Evolutionary conservation across 2,113 vertebrate species (phyloP).

Genomic region (Callopanchax toddi): DNA sequence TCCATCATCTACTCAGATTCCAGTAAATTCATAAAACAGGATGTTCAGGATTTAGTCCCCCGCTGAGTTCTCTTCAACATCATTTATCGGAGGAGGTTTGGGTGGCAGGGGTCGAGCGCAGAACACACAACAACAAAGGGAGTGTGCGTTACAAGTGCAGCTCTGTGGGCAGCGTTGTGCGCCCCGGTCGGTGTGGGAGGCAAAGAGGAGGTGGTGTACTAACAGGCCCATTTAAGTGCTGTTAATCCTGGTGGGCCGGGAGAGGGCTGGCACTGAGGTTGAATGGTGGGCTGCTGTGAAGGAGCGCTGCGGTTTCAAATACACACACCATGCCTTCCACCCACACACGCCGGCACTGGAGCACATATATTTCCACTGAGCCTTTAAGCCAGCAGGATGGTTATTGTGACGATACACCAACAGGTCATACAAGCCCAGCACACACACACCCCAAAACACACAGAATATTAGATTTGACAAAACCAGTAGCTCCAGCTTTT

Average conservation of each 20-base stretch:
- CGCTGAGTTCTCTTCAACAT: conserved; percentile 56
- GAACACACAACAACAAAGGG: conserved; percentile 66
- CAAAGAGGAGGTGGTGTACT: conserved; percentile 60
- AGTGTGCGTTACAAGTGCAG: conserved; percentile 39
- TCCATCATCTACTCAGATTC: conserved; percentile 47
- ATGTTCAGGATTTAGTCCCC: conserved; percentile 70
- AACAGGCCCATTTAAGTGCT: conserved; percentile 75
- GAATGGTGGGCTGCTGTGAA: conserved; percentile 69
- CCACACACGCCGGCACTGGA: conserved; percentile 30
- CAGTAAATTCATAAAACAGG: conserved; percentile 64
- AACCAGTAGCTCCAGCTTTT: not conserved
- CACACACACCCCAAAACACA: not conserved
- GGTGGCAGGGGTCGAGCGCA: conserved; percentile 35
- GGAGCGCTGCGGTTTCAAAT: conserved; percentile 51
- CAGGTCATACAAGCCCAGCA: not conserved
- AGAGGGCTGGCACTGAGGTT: conserved; percentile 65
- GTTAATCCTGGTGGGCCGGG: conserved; percentile 75
- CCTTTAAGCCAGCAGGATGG: conserved; percentile 18
- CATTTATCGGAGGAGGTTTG: conserved; percentile 68
- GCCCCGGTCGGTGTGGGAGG: conserved; percentile 56
- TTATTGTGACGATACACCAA: conserved; percentile 22
- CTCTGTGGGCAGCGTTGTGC: conserved; percentile 62
- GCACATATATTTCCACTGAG: conserved; percentile 37
- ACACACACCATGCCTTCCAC: conserved; percentile 42
- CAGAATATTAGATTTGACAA: conserved; percentile 1